Conservation (phyloP, 2,888 invertebrate genomes). For the Epirrhoe alternata region DNA sequence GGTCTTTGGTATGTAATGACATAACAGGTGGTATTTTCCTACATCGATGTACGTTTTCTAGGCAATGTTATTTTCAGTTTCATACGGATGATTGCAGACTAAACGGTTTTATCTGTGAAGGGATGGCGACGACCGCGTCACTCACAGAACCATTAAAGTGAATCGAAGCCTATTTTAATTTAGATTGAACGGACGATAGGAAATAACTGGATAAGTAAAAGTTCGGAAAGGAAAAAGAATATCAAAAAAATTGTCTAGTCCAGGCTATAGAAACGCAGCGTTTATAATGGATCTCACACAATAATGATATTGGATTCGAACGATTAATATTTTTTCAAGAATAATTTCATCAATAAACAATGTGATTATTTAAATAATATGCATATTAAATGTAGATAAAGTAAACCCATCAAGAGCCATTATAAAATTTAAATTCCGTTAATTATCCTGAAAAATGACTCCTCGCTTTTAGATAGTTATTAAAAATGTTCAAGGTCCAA, state of each 20-base stretch:
- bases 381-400: background rate
- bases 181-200: conserved; percentile 18
- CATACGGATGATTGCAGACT: conserved; percentile 20
- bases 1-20: conserved; percentile 12
- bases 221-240: background rate
- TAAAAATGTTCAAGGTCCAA: conserved; percentile 11
- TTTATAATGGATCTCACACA: too few relatives aligned
- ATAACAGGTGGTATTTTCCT: conserved; percentile 31
- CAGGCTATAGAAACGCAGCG: too few relatives aligned
- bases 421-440: background rate
- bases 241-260: background rate
- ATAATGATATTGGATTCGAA: background rate
- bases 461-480: background rate
- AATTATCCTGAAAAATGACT: background rate
- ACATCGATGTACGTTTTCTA: conserved; percentile 6
- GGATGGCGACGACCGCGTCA: conserved; percentile 25
- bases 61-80: conserved; percentile 27
- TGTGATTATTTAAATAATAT: background rate
- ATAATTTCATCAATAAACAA: too few relatives aligned
- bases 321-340: background rate
- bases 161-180: conserved; percentile 34
- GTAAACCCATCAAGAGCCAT: background rate
- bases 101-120: conserved; percentile 16
- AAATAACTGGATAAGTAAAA: background rate
- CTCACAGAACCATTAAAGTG: conserved; percentile 21